Percentiles rank a stretch among this genome's conserved stretches.
Conservation (phyloP, 1,140 invertebrate genomes). For the Lanistes nyassanus region DNA sequence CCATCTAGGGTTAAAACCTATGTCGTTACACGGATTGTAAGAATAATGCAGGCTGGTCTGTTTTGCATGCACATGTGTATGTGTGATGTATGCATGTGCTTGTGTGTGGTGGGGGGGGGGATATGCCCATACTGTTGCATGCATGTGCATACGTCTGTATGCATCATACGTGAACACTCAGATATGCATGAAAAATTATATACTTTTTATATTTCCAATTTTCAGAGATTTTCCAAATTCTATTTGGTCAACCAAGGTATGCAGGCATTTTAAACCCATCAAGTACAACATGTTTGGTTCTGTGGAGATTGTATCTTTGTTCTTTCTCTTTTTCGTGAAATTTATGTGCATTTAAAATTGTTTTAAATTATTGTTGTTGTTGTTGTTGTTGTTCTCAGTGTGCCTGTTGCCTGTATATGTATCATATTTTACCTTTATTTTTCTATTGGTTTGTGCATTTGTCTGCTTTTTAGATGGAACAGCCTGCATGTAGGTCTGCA, state of each 20-base stretch:
- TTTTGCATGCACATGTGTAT: too few relatives aligned
- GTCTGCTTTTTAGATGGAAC: background rate
- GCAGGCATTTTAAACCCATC: conserved; percentile 16
- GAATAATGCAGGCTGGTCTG: too few relatives aligned
- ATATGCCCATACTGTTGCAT: too few relatives aligned
- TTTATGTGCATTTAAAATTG: background rate
- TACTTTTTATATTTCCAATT: conserved; percentile 32
- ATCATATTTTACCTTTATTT: background rate
- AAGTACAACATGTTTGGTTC: too few relatives aligned
- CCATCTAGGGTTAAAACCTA: too few relatives aligned
- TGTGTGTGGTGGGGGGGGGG: too few relatives aligned
- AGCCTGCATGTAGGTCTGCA: too few relatives aligned
- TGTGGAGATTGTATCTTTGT: background rate
- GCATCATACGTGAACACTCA: too few relatives aligned
- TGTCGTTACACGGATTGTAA: too few relatives aligned
- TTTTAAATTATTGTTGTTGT: background rate
- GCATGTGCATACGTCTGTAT: too few relatives aligned
- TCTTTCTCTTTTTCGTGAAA: background rate
- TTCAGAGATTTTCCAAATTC: conserved; percentile 50
- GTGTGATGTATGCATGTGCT: too few relatives aligned
- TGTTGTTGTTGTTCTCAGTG: background rate
- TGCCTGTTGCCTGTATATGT: background rate
- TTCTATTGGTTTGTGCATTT: background rate
- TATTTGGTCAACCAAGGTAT: conserved; percentile 46
- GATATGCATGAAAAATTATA: conserved; percentile 52